phyloP scores from a whole-genome alignment of 2,888 invertebrate genomes.

The Morpho achilles region DNA sequence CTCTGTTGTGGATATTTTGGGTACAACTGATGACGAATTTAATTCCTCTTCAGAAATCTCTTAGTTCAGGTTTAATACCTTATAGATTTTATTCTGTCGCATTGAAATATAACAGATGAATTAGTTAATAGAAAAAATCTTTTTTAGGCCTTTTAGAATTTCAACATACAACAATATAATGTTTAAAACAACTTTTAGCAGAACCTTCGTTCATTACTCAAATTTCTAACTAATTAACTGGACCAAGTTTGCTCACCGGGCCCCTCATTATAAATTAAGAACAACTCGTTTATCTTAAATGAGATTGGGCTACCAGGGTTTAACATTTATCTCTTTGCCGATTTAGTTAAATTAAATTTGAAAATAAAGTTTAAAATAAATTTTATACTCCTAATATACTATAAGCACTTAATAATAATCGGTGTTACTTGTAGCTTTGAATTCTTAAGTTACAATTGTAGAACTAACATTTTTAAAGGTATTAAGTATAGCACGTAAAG shows the following conservation, averaged over 20 bases:
- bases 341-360: slow-evolving; percentile 20
- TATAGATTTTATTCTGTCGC: no score
- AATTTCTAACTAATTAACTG: slow-evolving; percentile 43
- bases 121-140: no score
- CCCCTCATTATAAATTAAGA: slow-evolving; percentile 36
- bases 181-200: slow-evolving; percentile 8
- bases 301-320: slow-evolving; percentile 30
- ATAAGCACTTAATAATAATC: no score
- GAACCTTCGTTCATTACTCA: slow-evolving; percentile 26
- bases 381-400: slow-evolving; percentile 5
- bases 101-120: no score
- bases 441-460: no score
- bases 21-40: no score
- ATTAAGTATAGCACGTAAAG: no score
- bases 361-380: slow-evolving; percentile 12
- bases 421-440: not conserved
- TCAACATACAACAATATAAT: not conserved
- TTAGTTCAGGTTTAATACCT: no score
- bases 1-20: no score
- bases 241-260: slow-evolving; percentile 32
- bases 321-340: slow-evolving; percentile 18
- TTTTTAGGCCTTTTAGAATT: no score
- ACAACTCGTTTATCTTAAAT: slow-evolving; percentile 41
- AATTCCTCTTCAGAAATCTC: no score
- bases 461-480: no score